Conservation (phyloP, 2,888 invertebrate genomes). For the Chrysotoxum bicinctum region DNA sequence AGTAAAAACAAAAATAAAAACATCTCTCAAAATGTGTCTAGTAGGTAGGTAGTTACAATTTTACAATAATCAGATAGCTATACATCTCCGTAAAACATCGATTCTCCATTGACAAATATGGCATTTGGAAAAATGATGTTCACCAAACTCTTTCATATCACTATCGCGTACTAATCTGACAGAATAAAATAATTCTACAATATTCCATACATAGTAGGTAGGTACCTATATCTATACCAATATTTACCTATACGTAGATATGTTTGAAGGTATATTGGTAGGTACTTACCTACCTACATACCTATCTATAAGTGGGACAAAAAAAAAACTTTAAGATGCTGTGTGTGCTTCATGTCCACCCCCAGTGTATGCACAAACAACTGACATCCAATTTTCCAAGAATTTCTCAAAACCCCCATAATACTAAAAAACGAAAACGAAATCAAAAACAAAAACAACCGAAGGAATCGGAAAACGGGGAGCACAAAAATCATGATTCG, state of each 20-base stretch:
- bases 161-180: slow-evolving; percentile 46
- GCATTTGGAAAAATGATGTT: slow-evolving; percentile 69
- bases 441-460: neutral
- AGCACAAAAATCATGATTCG: slow-evolving; percentile 49
- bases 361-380: slow-evolving; percentile 48
- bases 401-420: slow-evolving; percentile 55
- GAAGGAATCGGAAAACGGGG: slow-evolving; percentile 62
- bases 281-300: neutral
- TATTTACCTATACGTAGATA: too few species aligned
- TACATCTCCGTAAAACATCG: slow-evolving; percentile 60
- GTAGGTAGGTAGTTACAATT: neutral
- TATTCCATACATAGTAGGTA: slow-evolving; percentile 26
- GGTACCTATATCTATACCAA: too few species aligned
- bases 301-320: too few species aligned
- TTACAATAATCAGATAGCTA: slow-evolving; percentile 32
- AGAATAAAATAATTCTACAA: slow-evolving; percentile 65
- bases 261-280: neutral
- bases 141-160: slow-evolving; percentile 39
- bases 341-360: slow-evolving; percentile 48
- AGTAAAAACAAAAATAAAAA: neutral
- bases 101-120: slow-evolving; percentile 67
- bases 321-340: slow-evolving; percentile 25
- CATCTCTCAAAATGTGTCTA: slow-evolving; percentile 19
- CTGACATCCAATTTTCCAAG: slow-evolving; percentile 66
- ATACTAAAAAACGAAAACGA: neutral